Percentiles rank a stretch among this genome's conserved stretches.
Evolutionary conservation across 2,113 vertebrate species (phyloP).

Genomic region (Sceloporus undulatus): DNA sequence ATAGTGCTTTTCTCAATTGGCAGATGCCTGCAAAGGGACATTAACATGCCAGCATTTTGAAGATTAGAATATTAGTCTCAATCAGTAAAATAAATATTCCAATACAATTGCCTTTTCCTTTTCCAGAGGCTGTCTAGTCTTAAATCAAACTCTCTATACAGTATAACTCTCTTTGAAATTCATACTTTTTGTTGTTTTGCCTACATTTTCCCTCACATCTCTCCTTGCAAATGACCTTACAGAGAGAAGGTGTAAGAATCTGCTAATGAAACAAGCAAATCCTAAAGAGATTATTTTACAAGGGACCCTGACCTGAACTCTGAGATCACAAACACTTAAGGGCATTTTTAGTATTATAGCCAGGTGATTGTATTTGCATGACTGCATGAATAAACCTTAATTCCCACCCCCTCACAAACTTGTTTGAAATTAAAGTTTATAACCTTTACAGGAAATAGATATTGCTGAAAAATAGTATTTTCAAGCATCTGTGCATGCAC

Average conservation of each 20-base stretch:
- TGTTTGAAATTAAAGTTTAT: constrained; percentile 20
- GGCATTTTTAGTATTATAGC: background rate
- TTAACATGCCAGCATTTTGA: background rate
- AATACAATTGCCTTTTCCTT: constrained; percentile 15
- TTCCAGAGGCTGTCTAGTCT: background rate
- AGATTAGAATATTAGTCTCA: background rate
- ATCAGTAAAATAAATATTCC: constrained; percentile 14
- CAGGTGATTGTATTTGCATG: constrained; percentile 24
- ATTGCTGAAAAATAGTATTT: constrained; percentile 9
- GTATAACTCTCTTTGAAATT: constrained; percentile 27
- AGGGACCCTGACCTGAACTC: background rate
- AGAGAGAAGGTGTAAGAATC: constrained; percentile 16
- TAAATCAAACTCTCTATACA: constrained; percentile 22
- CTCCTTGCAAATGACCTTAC: constrained; percentile 19
- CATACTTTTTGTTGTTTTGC: constrained; percentile 8
- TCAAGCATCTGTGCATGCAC: background rate
- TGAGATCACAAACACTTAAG: constrained; percentile 30
- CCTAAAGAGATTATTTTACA: constrained; percentile 2
- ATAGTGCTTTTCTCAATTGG: background rate
- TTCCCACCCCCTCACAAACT: background rate
- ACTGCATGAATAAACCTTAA: constrained; percentile 25
- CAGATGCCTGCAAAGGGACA: background rate
- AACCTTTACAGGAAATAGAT: constrained; percentile 10
- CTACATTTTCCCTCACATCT: background rate
- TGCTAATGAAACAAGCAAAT: background rate